phyloP scores from a whole-genome alignment of 2,797 vertebrate genomes.

The Crypturellus tataupa region DNA sequence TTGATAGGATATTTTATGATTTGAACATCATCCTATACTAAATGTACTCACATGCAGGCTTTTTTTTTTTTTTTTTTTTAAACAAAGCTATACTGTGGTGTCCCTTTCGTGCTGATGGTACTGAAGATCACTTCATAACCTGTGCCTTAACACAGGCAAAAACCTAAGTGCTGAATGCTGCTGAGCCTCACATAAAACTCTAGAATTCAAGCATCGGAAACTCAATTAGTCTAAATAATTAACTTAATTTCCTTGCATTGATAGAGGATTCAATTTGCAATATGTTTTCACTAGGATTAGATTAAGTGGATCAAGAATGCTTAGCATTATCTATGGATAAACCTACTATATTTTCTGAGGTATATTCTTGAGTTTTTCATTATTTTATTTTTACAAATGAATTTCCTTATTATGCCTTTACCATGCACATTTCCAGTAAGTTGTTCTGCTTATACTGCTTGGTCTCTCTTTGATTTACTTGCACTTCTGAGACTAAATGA shows the following conservation, averaged over 20 bases:
- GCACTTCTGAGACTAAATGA: slow-evolving; percentile 48
- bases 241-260: not conserved
- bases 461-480: slow-evolving; percentile 6
- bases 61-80: not conserved
- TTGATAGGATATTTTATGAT: not conserved
- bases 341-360: not conserved
- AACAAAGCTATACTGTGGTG: not conserved
- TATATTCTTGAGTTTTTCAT: not conserved
- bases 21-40: not conserved
- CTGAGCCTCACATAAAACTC: not conserved
- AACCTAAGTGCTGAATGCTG: not conserved
- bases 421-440: not conserved
- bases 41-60: not conserved
- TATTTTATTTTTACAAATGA: not conserved
- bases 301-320: not conserved
- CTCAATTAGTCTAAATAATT: not conserved
- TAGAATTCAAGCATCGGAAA: not conserved
- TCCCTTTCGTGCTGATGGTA: not conserved
- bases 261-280: not conserved
- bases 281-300: not conserved
- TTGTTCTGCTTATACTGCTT: slow-evolving; percentile 41
- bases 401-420: not conserved
- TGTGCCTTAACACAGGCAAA: not conserved
- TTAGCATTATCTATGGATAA: not conserved
- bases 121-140: not conserved